Evolutionary conservation across 1,140 invertebrate genomes (phyloP).

Genomic region (Rhynchophorus ferrugineus): DNA sequence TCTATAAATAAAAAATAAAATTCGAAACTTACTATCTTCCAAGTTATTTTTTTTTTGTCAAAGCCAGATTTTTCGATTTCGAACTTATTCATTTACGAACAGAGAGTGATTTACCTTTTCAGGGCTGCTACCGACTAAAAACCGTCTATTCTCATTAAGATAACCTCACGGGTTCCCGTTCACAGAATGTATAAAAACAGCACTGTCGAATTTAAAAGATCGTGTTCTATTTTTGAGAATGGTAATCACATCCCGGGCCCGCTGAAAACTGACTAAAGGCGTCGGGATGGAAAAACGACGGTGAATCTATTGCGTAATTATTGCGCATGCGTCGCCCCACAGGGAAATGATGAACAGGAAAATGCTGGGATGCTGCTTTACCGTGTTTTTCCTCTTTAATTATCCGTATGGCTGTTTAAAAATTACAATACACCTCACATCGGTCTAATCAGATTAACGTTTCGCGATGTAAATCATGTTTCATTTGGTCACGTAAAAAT

Average conservation of each 20-base stretch:
- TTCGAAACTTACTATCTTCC: not conserved
- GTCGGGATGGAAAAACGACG: constrained; percentile 16
- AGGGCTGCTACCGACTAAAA: constrained; percentile 16
- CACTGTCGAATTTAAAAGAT: constrained; percentile 12
- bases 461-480: no score
- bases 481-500: no score
- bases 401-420: constrained; percentile 7
- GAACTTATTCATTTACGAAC: no score
- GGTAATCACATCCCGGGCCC: constrained; percentile 14
- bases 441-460: not conserved
- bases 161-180: not conserved
- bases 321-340: constrained; percentile 17
- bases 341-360: constrained; percentile 19
- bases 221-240: constrained; percentile 10
- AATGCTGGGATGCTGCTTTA: constrained; percentile 16
- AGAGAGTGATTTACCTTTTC: constrained; percentile 16
- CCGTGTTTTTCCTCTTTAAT: constrained; percentile 20
- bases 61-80: no score
- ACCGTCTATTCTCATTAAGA: constrained; percentile 6
- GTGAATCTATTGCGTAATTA: constrained; percentile 15
- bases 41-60: no score
- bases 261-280: constrained; percentile 15
- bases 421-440: not conserved
- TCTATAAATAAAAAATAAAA: constrained; percentile 3
- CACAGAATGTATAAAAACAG: no score